phyloP scores from a whole-genome alignment of 2,888 invertebrate species.

The Mechanitis mazaeus region DNA sequence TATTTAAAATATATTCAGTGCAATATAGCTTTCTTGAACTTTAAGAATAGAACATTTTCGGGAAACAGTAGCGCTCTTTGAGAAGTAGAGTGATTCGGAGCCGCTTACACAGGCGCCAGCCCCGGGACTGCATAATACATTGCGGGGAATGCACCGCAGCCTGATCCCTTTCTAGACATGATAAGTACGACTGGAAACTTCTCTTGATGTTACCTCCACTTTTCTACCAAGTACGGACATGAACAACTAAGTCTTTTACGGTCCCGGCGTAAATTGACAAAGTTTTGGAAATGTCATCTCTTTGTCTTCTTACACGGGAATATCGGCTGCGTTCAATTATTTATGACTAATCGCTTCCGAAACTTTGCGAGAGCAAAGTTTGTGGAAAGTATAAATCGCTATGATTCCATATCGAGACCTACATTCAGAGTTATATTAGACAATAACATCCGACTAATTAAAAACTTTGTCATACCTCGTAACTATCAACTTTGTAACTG shows the following conservation, averaged over 20 bases:
- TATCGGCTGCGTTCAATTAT: slow-evolving; percentile 66
- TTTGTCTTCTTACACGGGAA: slow-evolving; percentile 64
- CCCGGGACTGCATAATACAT: slow-evolving; percentile 73
- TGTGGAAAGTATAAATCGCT: slow-evolving; percentile 33
- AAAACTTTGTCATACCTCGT: not conserved
- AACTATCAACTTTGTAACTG: no score
- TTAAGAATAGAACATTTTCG: slow-evolving; percentile 60
- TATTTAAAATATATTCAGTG: slow-evolving; percentile 55
- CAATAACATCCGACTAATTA: slow-evolving; percentile 1
- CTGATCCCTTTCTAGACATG: slow-evolving; percentile 74
- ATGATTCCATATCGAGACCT: slow-evolving; percentile 19
- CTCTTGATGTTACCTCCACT: slow-evolving; percentile 65
- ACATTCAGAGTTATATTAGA: slow-evolving; percentile 17
- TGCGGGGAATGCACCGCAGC: slow-evolving; percentile 72
- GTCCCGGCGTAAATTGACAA: slow-evolving; percentile 66
- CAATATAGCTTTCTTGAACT: slow-evolving; percentile 52
- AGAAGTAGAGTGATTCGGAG: slow-evolving; percentile 62
- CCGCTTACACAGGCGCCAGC: slow-evolving; percentile 64
- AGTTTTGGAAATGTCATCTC: slow-evolving; percentile 67
- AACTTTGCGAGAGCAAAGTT: slow-evolving; percentile 50
- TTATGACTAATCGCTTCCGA: slow-evolving; percentile 63
- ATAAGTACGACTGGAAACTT: slow-evolving; percentile 72
- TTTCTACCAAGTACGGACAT: slow-evolving; percentile 62
- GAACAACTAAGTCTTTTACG: slow-evolving; percentile 63
- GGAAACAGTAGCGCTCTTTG: slow-evolving; percentile 56